Percentiles rank a stretch among this genome's conserved stretches.
phyloP scores from a whole-genome alignment of 2,113 vertebrate species.

The Microcebus griseorufus region DNA sequence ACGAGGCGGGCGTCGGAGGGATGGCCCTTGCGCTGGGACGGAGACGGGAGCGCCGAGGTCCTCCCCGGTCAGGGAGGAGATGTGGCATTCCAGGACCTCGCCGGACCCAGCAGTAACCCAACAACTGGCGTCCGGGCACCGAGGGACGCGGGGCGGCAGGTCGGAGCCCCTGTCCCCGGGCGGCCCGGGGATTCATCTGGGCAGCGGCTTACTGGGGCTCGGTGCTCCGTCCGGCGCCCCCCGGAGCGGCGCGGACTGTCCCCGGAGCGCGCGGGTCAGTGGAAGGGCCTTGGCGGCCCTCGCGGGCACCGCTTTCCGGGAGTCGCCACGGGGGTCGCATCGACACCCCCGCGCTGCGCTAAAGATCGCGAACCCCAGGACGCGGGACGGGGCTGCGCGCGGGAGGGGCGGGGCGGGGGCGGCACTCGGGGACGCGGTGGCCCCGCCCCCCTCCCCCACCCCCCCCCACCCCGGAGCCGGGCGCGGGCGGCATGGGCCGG shows the following conservation, averaged over 20 bases:
- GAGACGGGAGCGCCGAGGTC: neutral
- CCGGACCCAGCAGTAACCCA: slow-evolving; percentile 17
- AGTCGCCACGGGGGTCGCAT: neutral
- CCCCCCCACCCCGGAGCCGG: slow-evolving; percentile 8
- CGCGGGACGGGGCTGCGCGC: neutral
- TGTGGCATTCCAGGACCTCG: slow-evolving; percentile 40
- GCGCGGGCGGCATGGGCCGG: slow-evolving; percentile 77
- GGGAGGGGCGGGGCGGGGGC: neutral
- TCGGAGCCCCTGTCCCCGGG: neutral
- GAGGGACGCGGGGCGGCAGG: slow-evolving; percentile 72
- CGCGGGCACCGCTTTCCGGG: neutral
- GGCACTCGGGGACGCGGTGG: slow-evolving; percentile 73
- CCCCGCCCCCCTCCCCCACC: slow-evolving; percentile 65
- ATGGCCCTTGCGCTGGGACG: neutral
- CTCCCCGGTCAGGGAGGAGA: slow-evolving; percentile 9
- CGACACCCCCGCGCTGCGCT: no score
- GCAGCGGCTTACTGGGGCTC: neutral
- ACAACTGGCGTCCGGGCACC: slow-evolving; percentile 16
- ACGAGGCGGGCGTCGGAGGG: slow-evolving; percentile 7
- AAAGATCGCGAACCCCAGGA: no score
- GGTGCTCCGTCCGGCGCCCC: neutral
- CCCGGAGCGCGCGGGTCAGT: neutral
- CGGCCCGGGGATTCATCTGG: slow-evolving; percentile 2
- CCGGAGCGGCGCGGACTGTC: no score
- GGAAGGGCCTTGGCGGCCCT: neutral